These are phyloP conservation scores for Marmota flaviventris DNA, from an alignment of 2,113 vertebrate genomes.

Conservation along the genomic window DNA sequence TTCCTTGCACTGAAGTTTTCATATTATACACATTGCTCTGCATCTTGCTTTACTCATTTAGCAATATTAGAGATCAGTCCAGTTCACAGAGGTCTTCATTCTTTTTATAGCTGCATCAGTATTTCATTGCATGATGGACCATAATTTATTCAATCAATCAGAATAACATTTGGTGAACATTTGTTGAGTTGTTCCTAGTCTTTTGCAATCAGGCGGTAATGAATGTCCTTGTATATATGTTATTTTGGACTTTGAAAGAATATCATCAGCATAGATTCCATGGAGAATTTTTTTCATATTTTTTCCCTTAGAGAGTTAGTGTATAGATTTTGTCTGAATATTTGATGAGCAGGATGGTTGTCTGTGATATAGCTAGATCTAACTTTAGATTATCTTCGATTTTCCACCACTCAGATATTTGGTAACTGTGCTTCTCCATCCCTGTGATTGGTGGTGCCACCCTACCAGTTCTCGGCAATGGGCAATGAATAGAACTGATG, in stretches of 20 bases:
- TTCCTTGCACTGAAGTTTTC: background rate
- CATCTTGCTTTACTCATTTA: background rate
- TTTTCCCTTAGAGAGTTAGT: background rate
- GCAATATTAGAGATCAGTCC: background rate
- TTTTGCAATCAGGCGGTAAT: background rate
- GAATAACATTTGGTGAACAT: background rate
- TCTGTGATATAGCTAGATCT: background rate
- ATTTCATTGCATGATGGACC: background rate
- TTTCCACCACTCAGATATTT: background rate
- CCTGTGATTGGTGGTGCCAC: background rate
- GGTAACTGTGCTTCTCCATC: too few species aligned
- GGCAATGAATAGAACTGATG: background rate
- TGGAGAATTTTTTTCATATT: background rate
- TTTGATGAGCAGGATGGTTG: background rate
- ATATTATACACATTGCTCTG: background rate
- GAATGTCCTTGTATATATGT: background rate
- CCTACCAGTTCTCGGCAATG: background rate
- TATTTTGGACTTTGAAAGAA: background rate
- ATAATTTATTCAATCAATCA: background rate
- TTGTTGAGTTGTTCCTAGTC: background rate
- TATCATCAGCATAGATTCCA: background rate
- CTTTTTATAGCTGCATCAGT: background rate
- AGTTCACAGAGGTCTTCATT: background rate
- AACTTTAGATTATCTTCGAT: background rate
- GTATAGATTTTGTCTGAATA: background rate